Conservation (phyloP, 2,113 vertebrate genomes). For the Alligator mississippiensis region DNA sequence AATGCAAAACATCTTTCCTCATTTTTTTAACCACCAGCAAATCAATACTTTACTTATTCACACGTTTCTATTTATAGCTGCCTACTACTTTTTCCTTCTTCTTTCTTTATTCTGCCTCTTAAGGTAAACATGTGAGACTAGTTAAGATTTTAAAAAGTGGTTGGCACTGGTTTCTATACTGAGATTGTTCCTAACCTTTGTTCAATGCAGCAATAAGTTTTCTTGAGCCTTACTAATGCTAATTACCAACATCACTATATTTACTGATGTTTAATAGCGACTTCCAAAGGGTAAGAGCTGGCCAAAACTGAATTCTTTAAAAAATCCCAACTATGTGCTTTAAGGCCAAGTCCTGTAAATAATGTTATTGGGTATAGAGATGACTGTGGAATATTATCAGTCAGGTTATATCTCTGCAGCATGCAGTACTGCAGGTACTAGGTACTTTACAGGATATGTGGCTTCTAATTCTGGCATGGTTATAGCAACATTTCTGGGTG, state of each 20-base stretch:
- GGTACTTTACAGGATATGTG: neutral
- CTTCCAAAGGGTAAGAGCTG: neutral
- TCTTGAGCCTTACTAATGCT: neutral
- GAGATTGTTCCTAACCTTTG: neutral
- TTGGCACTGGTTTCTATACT: neutral
- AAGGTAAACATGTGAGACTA: neutral
- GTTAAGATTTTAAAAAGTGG: neutral
- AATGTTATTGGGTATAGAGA: neutral
- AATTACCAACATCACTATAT: neutral
- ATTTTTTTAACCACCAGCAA: no score
- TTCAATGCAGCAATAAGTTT: neutral
- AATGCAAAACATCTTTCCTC: no score
- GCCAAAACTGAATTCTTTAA: neutral
- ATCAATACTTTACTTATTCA: no score
- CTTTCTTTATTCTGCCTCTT: neutral
- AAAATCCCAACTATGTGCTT: neutral
- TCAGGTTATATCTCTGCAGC: neutral
- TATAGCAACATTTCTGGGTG: neutral
- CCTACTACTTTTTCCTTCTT: neutral
- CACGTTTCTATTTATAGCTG: neutral
- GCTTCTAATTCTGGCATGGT: neutral
- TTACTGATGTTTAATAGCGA: neutral
- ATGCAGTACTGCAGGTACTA: neutral
- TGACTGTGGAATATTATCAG: neutral
- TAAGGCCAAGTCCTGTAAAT: neutral